phyloP scores from a whole-genome alignment of 2,888 invertebrate species.

The Mimachlamys varia region DNA sequence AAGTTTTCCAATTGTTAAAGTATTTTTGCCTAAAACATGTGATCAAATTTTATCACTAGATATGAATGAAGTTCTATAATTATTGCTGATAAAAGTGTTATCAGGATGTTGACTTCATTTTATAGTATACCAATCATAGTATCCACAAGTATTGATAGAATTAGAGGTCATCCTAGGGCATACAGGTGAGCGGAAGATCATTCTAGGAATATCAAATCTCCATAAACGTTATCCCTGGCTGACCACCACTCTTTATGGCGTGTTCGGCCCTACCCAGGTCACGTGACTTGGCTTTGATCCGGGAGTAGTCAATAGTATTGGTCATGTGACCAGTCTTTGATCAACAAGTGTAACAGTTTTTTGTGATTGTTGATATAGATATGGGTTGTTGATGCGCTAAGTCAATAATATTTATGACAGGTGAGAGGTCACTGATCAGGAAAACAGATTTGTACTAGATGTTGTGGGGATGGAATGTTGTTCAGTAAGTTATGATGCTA shows the following conservation, averaged over 20 bases:
- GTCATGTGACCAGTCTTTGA: slow-evolving; percentile 20
- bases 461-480: not conserved
- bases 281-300: slow-evolving; percentile 11
- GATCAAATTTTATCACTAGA: no score
- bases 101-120: no score
- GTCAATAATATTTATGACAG: not conserved
- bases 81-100: no score
- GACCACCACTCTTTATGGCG: not conserved
- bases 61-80: no score
- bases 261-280: not conserved
- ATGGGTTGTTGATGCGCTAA: not conserved
- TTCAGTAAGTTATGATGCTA: not conserved
- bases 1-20: no score
- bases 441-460: not conserved
- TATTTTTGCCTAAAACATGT: no score
- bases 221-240: slow-evolving; percentile 24
- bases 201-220: slow-evolving; percentile 22
- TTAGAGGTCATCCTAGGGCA: not conserved
- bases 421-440: not conserved
- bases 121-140: no score
- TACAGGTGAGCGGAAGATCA: not conserved
- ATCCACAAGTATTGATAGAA: not conserved
- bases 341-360: slow-evolving; percentile 27
- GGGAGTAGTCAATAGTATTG: not conserved
- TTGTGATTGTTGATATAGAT: slow-evolving; percentile 12